phyloP scores from a whole-genome alignment of 2,888 invertebrate species.

The Steinernema carpocapsae region DNA sequence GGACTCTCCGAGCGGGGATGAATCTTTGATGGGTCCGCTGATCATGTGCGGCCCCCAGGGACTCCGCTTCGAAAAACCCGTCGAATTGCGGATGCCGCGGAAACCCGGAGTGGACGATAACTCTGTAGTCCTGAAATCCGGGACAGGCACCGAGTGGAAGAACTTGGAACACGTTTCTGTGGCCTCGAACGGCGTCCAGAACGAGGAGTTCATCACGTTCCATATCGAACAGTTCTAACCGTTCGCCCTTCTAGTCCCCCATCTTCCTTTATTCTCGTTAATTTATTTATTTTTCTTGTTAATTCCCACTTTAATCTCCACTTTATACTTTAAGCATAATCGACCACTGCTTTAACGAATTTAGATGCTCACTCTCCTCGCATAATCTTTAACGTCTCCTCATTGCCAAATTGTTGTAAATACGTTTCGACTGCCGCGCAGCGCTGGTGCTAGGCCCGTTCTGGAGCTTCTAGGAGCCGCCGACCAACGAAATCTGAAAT shows the following conservation, averaged over 20 bases:
- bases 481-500: neutral
- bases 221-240: constrained; percentile 28
- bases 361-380: constrained; percentile 28
- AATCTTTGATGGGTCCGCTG: constrained; percentile 88
- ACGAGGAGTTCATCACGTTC: constrained; percentile 18
- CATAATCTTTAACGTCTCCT: constrained; percentile 10
- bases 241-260: neutral
- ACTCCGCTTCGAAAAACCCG: constrained; percentile 84
- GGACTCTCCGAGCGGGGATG: constrained; percentile 77
- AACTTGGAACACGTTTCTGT: constrained; percentile 40
- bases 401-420: constrained; percentile 19
- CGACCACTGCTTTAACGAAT: constrained; percentile 23
- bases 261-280: neutral
- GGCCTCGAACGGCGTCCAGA: constrained; percentile 10
- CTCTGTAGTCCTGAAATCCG: constrained; percentile 45
- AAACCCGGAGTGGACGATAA: constrained; percentile 37
- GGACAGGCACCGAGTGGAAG: constrained; percentile 45
- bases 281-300: constrained; percentile 18
- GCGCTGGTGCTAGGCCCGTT: neutral
- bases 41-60: constrained; percentile 96
- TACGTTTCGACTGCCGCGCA: constrained; percentile 28
- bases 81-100: constrained; percentile 87
- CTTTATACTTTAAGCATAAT: neutral
- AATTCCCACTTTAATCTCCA: neutral
- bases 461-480: neutral